phyloP scores from a whole-genome alignment of 2,797 vertebrate species.

The Tarsius wallacei region DNA sequence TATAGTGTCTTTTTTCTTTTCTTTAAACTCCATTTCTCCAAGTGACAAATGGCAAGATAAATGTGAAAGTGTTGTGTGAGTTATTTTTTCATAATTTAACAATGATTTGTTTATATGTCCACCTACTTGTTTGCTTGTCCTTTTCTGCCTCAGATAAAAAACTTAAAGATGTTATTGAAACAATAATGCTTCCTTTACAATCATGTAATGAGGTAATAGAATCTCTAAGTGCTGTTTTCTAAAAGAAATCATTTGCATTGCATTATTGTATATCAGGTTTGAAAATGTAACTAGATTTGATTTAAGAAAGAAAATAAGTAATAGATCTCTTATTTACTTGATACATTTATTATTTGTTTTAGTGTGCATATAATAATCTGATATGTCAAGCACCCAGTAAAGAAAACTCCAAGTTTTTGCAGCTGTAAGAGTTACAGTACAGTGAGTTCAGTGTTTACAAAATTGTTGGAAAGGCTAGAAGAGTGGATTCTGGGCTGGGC shows the following conservation, averaged over 20 bases:
- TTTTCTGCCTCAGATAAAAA: constrained; percentile 40
- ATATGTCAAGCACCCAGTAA: not conserved
- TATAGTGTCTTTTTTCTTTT: not conserved
- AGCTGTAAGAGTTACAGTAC: not conserved
- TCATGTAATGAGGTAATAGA: constrained; percentile 33
- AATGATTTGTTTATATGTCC: constrained; percentile 55
- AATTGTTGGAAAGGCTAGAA: not conserved
- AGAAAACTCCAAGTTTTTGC: not conserved
- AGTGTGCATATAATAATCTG: not conserved
- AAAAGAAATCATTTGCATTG: constrained; percentile 53
- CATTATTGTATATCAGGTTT: not conserved
- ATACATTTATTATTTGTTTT: constrained; percentile 36
- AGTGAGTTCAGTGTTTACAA: not conserved
- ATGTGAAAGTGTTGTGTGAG: constrained; percentile 28
- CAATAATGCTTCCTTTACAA: not conserved
- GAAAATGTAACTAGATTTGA: not conserved
- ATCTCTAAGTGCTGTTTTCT: constrained; percentile 41
- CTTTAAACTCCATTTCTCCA: constrained; percentile 61
- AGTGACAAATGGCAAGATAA: constrained; percentile 55
- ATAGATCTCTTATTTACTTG: not conserved
- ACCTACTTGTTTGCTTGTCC: constrained; percentile 46
- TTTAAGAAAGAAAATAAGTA: constrained; percentile 17
- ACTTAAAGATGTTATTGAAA: constrained; percentile 59
- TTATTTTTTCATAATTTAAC: constrained; percentile 60
- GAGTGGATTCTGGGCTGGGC: not conserved